phyloP scores from a whole-genome alignment of 2,113 vertebrate genomes.

The Aptenodytes patagonicus region DNA sequence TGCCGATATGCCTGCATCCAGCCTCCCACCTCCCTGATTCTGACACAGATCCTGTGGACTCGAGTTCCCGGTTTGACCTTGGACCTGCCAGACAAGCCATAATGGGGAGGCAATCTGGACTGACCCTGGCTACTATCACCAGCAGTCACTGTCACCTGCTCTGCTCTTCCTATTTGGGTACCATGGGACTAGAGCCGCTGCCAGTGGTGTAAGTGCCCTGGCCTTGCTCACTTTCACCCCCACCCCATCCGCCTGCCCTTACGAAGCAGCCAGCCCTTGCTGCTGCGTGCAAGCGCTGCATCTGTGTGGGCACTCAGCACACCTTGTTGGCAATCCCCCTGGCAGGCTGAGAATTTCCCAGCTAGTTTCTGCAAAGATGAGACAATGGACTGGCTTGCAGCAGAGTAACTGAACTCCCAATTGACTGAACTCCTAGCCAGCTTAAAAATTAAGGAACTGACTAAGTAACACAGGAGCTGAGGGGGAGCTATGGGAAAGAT shows the following conservation, averaged over 20 bases:
- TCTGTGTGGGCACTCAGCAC: not conserved
- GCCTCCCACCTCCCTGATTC: not conserved
- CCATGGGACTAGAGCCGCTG: rapidly evolving
- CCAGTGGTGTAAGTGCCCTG: not conserved
- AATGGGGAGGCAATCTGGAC: not conserved
- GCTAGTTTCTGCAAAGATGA: not conserved
- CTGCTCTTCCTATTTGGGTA: not conserved
- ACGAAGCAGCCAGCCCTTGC: not conserved
- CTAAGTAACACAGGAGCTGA: not conserved
- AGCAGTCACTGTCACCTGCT: not conserved
- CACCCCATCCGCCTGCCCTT: not conserved
- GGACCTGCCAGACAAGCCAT: not conserved
- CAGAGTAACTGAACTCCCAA: not conserved
- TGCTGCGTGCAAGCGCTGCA: not conserved
- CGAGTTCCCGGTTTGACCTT: not conserved
- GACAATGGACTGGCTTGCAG: not conserved
- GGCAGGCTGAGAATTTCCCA: not conserved
- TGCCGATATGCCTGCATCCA: not conserved
- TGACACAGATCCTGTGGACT: not conserved
- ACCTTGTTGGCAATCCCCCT: rapidly evolving
- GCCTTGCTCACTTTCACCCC: not conserved
- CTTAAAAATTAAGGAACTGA: not conserved
- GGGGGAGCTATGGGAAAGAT: not conserved
- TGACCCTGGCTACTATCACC: not conserved
- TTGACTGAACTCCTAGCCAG: not conserved